Base-by-base conservation (phyloP, 2,888 invertebrate species). In the Colostygia pectinataria region DNA sequence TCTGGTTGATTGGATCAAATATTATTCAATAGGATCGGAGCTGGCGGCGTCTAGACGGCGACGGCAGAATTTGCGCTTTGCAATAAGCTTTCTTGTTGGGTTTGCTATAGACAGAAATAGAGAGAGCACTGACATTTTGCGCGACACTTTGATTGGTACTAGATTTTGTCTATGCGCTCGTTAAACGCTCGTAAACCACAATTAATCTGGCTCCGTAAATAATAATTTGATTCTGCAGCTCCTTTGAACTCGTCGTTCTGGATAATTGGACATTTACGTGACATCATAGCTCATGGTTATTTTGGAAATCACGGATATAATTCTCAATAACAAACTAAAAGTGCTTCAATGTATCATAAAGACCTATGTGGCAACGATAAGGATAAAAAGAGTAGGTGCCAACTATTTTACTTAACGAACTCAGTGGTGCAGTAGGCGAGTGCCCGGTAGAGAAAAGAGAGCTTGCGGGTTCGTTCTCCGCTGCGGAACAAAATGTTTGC, bases 1-100 rank as follows among this genome's bases (percentile, higher is more conserved):
- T 83, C 75, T 76, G 78, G 65, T 80, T 88, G 88, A 88, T 88
- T 89, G 87, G 88, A 87, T 89, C 85, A 86, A 89, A 82, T 85
- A 69, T 85, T 86, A 86, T 86, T 83, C 81, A 84, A 86, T 89
- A 84, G 82, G 75, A 78, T 73, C 77, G 79, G 74, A 73, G 80
- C 74, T 68, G 74, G 66, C 80, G 87, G 66, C 80, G 87, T 82
- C 88, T 79, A 88, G 89, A 87, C 89, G 86, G 83, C 87, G 88
- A 77, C 88, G 67, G 71, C 65, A 81, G 80, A 84, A 88, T 85
- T 89, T 85, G 77, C 77, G 79, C 78, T 81, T 83, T 80, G 80
- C 84, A 82, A 83, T 40, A 32, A 80, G 83, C 79, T 83, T 86
- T 83, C 83, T 83, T 84, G 83, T 85, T 87, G 81, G 83, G 74